Evolutionary conservation across 2,888 invertebrate species (phyloP).

Genomic region (Lathronympha strigana): DNA sequence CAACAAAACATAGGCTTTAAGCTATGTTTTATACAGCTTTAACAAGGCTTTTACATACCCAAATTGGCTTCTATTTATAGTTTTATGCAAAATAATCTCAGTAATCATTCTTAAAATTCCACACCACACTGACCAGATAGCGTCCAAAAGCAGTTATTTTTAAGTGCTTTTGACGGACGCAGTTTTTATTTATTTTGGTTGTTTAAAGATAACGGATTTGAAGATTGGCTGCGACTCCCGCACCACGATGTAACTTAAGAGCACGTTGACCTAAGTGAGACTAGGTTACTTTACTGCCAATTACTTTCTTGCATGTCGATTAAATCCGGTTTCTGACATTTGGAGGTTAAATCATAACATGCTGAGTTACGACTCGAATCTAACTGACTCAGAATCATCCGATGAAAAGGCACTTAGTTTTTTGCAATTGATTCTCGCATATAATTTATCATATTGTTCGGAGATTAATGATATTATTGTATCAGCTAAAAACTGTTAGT

Average conservation of each 20-base stretch:
- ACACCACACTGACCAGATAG: background rate
- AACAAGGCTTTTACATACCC: no score
- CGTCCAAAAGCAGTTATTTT: constrained; percentile 5
- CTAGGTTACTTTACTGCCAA: constrained; percentile 40
- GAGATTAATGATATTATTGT: constrained; percentile 13
- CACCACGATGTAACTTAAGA: constrained; percentile 38
- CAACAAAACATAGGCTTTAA: no score
- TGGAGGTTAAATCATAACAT: constrained; percentile 12
- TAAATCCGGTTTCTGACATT: constrained; percentile 22
- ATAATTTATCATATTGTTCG: background rate
- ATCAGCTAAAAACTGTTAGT: background rate
- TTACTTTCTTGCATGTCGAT: constrained; percentile 27
- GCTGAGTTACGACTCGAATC: constrained; percentile 3
- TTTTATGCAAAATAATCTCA: no score
- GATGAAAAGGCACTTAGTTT: background rate
- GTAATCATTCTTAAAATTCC: no score
- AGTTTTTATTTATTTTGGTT: constrained; percentile 24
- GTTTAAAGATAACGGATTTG: constrained; percentile 31
- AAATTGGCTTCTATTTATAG: no score
- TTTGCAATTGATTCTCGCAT: background rate
- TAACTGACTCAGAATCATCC: background rate
- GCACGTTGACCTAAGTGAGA: constrained; percentile 40
- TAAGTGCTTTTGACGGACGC: constrained; percentile 13
- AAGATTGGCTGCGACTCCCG: constrained; percentile 31
- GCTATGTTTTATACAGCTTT: no score